Evolutionary conservation across 2,888 invertebrate genomes (phyloP).

Genomic region (Teleogryllus oceanicus): DNA sequence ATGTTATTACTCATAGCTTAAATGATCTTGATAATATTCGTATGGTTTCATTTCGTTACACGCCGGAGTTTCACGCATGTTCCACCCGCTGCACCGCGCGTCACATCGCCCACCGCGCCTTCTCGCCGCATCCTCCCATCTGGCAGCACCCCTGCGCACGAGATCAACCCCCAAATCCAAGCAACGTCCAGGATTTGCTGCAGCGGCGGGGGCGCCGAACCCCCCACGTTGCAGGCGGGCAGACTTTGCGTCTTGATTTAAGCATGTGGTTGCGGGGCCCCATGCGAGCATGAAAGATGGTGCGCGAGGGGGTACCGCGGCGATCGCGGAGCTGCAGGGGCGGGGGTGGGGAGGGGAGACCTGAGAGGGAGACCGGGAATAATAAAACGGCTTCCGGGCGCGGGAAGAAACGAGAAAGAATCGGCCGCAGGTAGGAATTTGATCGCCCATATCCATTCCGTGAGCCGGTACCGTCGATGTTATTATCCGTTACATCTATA

Average conservation of each 20-base stretch:
- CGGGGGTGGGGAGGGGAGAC: too few species aligned
- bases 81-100: too few species aligned
- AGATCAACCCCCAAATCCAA: background rate
- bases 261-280: background rate
- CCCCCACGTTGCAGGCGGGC: too few species aligned
- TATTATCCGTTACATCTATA: background rate
- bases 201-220: background rate
- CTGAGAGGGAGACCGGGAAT: background rate
- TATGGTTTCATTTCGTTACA: too few species aligned
- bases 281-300: background rate
- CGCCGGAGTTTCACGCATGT: too few species aligned
- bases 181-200: background rate
- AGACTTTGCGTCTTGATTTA: conserved; percentile 9
- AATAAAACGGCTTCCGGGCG: background rate
- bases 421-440: background rate
- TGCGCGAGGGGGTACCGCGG: background rate
- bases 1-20: too few species aligned
- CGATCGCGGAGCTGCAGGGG: too few species aligned
- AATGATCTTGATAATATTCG: too few species aligned
- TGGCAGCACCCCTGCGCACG: background rate
- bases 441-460: background rate
- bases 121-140: background rate
- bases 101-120: background rate
- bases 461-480: background rate
- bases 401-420: background rate